Evolutionary conservation across 1,140 invertebrate genomes (phyloP), one percentile per base, ranked within the genome.

Genomic region (Leptoteleia sp.): DNA sequence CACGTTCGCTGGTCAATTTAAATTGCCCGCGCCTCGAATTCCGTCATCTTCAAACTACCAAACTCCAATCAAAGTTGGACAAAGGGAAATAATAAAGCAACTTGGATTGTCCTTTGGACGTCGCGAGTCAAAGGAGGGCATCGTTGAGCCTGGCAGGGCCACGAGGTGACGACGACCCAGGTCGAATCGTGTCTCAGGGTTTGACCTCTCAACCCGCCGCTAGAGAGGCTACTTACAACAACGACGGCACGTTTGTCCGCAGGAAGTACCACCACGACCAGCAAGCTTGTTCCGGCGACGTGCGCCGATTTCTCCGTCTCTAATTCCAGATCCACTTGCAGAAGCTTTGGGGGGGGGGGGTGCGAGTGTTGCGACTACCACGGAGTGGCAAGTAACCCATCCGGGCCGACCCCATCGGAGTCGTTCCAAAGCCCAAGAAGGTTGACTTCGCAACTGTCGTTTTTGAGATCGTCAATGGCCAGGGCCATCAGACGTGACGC

Each of bases 211-310:
- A n/a, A 54, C 22, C 48, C 15, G 7, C 33, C 37, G 25, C 61
- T 50, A 45, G 45, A 42, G 45, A 61, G 31, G 55, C 52, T 43
- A 70, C 59, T 79, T 75, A 59, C 15, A n/a, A n/a, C n/a, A n/a
- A 27, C n/a, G 31, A 3, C n/a, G 52, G 42, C 73, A 70, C 73
- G 73, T 70, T 57, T 55, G 57, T 38, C 65, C 31, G 40, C 50
- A 50, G 59, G 59, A 59, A 65, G 54, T 38, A n/a, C 13, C 45
- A 29, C 45, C 12, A 16, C 11, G n/a, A 37, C 33, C 35, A 45
- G 61, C 42, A 77, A 83, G 82, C 72, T 79, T 77, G 78, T 82
- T 82, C 64, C 67, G 50, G 62, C 48, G 64, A 83, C 79, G 81
- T 81, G 82, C 80, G 72, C 67, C 73, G 78, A 79, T 81, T 83